Base-by-base conservation (phyloP, 1,140 invertebrate species). In the Calliphora vicina region DNA sequence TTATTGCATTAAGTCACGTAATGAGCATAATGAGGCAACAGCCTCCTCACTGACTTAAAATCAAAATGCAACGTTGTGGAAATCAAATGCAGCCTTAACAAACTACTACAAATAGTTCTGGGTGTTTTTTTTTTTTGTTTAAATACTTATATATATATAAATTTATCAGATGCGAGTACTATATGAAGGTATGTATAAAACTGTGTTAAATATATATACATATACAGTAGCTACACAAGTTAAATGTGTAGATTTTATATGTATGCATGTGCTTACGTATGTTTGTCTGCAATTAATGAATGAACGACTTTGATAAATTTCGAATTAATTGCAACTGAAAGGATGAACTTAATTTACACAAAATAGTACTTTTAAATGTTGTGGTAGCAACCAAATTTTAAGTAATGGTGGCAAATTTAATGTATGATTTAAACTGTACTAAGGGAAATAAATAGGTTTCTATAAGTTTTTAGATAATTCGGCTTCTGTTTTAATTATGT, bases 1-100 rank as follows among this genome's bases (percentile, higher is more conserved):
- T 67, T 67, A 67, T 67, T 67, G 61, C 61, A 67, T 67, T 67
- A 67, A 67, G 61, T 67, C 61, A 67, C 61, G 61, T 67, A 67
- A 67, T 67, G 61, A 67, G 61, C 8, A 67, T 67, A 67, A 67
- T 67, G 61, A 67, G 61, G 61, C 61, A 67, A 67, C 61, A 23
- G 10, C 20, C 15, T 17, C 15, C n/a, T 67, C 61, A 67, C 20
- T 67, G n/a, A 67, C 23, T 67, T 67, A 67, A 67, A 67, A 67
- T 25, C 61, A 67, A 67, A 67, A 67, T 67, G 61, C 61, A 67
- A 67, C 61, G 61, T 67, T 67, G 61, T 20, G 61, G 23, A 67
- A 67, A 67, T 67, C 61, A 67, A 67, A 67, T 67, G 61, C 61
- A 25, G 0, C n/a, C n/a, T 67, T 67, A 67, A 67, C 61, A 67